Percentiles rank a stretch among this genome's conserved stretches.
Evolutionary conservation across 2,888 invertebrate genomes (phyloP).

Genomic region (Sipunculus nudus): DNA sequence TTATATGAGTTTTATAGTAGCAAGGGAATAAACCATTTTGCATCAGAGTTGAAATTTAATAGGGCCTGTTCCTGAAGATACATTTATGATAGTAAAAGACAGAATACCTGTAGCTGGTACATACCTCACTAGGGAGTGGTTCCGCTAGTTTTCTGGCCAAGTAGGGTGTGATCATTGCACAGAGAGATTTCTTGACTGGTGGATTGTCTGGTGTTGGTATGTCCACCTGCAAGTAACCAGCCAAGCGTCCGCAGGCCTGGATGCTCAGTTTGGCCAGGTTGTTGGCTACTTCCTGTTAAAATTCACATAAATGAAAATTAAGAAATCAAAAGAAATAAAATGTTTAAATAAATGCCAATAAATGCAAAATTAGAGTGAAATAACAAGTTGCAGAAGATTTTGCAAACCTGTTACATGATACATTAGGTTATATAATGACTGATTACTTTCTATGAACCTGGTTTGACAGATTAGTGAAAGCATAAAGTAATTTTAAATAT

Average conservation of each 20-base stretch:
- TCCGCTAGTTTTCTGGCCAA: constrained; percentile 80
- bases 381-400: no score
- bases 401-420: no score
- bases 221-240: constrained; percentile 68
- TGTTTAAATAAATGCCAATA: no score
- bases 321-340: no score
- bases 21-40: no score
- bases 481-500: no score
- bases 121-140: constrained; percentile 80
- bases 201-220: constrained; percentile 72
- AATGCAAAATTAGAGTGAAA: no score
- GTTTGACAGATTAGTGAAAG: no score
- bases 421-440: no score
- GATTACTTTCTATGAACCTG: no score
- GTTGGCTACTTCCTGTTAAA: constrained; percentile 85
- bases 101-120: constrained; percentile 10
- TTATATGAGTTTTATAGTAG: no score
- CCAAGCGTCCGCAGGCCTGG: constrained; percentile 83
- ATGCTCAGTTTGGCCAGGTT: constrained; percentile 88
- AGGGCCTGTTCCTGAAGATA: background rate
- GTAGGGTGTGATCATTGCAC: constrained; percentile 84
- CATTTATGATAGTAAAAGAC: background rate
- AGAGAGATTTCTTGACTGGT: constrained; percentile 73
- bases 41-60: no score
- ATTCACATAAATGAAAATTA: background rate